These are phyloP conservation scores for Brassicogethes aeneus DNA, from an alignment of 2,888 invertebrate genomes.

Conservation along the genomic window DNA sequence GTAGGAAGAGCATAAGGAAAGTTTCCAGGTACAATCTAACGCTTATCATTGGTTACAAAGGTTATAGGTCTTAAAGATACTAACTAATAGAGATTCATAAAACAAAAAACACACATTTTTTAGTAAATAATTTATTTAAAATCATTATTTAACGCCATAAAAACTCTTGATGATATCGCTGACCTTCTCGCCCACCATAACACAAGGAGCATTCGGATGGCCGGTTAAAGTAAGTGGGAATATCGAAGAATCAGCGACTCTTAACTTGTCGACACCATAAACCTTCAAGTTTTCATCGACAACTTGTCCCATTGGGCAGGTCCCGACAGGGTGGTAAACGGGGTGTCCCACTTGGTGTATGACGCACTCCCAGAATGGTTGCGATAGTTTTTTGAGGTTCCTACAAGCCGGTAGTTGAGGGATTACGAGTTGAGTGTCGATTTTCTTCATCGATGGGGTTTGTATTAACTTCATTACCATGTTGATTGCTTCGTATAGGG, in stretches of 20 bases:
- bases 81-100: no score
- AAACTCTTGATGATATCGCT: conserved; percentile 50
- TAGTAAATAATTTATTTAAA: no score
- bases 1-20: no score
- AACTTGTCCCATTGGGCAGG: conserved; percentile 61
- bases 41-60: no score
- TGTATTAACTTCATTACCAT: conserved; percentile 38
- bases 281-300: conserved; percentile 54
- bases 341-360: conserved; percentile 9
- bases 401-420: conserved; percentile 8
- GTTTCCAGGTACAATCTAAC: no score
- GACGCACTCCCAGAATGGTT: conserved; percentile 12
- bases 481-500: conserved; percentile 44
- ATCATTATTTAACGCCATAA: no score
- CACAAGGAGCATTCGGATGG: conserved; percentile 58
- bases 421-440: conserved; percentile 39
- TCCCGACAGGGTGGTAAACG: conserved; percentile 54
- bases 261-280: conserved; percentile 47
- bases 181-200: conserved; percentile 62
- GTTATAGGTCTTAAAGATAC: no score
- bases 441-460: conserved; percentile 44
- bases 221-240: conserved; percentile 53
- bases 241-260: conserved; percentile 59
- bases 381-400: conserved; percentile 7
- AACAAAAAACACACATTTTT: no score